Evolutionary conservation across 2,888 invertebrate genomes (phyloP).

Genomic region (Metopia argyrocephala): DNA sequence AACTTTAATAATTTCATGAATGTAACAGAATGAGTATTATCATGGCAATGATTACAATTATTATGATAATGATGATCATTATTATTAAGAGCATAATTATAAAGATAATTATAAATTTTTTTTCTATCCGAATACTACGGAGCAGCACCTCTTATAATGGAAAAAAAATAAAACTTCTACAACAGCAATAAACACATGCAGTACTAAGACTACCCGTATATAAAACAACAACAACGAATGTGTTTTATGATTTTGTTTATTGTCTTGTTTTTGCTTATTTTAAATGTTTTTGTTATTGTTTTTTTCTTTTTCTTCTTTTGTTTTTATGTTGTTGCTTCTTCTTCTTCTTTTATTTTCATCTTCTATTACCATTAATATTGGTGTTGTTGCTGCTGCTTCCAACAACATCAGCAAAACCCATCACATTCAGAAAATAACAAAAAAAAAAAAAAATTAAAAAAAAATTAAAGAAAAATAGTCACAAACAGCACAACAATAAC

Average conservation of each 20-base stretch:
- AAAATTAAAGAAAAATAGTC: conserved; percentile 12
- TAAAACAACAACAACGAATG: conserved; percentile 46
- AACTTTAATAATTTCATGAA: conserved; percentile 4
- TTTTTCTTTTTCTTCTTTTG: conserved; percentile 8
- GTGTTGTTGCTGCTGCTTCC: conserved; percentile 50
- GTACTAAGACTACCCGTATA: not conserved
- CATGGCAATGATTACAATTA: not conserved
- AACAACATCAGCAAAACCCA: conserved; percentile 19
- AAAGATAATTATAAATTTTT: conserved; percentile 19
- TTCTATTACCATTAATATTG: conserved; percentile 45
- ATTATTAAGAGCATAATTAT: conserved; percentile 8
- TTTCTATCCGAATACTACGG: conserved; percentile 10
- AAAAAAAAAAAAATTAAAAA: conserved; percentile 17
- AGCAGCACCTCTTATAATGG: conserved; percentile 11
- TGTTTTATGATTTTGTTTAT: conserved; percentile 49
- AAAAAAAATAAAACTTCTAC: not conserved
- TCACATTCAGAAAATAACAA: conserved; percentile 20
- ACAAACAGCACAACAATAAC: conserved; percentile 36
- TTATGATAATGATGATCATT: conserved; percentile 5
- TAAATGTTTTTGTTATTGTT: conserved; percentile 13
- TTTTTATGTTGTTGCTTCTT: conserved; percentile 32
- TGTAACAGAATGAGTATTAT: not conserved
- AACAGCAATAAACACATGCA: conserved; percentile 18
- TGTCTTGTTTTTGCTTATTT: conserved; percentile 35
- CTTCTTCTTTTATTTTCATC: conserved; percentile 12